These are phyloP conservation scores for Erinaceus europaeus DNA, from an alignment of 2,113 vertebrate genomes.

Conservation along the genomic window DNA sequence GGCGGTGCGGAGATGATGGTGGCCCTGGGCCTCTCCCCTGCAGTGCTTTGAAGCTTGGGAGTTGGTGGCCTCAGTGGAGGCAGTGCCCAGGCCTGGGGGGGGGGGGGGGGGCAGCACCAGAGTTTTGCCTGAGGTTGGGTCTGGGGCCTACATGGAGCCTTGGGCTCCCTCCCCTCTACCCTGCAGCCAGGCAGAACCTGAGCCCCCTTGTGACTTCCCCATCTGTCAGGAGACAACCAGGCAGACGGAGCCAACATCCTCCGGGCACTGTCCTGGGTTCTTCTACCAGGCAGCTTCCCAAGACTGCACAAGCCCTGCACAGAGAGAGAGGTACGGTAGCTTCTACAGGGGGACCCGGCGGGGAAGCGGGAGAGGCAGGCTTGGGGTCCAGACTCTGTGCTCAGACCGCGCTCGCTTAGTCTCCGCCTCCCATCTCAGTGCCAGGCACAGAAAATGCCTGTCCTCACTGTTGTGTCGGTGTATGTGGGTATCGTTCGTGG, in stretches of 20 bases:
- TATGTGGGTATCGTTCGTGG: no score
- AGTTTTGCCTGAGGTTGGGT: no score
- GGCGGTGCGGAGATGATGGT: no score
- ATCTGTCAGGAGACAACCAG: background rate
- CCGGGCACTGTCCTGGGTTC: background rate
- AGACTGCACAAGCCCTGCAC: no score
- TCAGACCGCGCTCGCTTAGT: accelerated
- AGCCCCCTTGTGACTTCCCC: background rate
- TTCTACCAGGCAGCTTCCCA: no score
- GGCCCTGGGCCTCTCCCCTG: no score
- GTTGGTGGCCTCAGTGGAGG: no score
- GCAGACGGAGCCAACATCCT: background rate
- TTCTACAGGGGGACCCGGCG: background rate
- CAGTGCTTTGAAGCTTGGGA: no score
- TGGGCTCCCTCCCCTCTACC: no score
- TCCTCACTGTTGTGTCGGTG: background rate
- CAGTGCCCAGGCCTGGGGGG: no score
- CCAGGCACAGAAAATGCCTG: background rate
- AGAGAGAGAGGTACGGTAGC: background rate
- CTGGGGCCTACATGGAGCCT: no score
- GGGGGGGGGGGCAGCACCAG: no score
- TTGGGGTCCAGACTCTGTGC: background rate
- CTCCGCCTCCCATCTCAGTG: background rate
- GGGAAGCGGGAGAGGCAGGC: background rate
- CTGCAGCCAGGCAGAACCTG: background rate